These are phyloP conservation scores for Drosophila kambysellisi DNA, from an alignment of 2,888 invertebrate genomes.

Conservation along the genomic window DNA sequence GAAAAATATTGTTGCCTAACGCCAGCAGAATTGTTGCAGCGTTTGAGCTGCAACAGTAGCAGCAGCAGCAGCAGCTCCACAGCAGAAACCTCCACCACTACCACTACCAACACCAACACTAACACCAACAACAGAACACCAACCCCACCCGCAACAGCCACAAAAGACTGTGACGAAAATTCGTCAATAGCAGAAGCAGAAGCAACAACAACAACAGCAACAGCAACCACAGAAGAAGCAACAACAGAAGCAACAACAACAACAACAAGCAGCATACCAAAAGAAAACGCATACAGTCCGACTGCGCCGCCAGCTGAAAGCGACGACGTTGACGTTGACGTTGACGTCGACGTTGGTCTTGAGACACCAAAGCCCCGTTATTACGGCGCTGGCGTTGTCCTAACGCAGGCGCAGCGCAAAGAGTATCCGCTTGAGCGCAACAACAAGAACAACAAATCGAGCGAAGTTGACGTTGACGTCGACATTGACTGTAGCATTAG, in stretches of 20 bases:
- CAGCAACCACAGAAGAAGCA: constrained; percentile 30
- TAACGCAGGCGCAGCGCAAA: constrained; percentile 93
- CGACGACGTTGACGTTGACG: constrained; percentile 48
- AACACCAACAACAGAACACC: constrained; percentile 37
- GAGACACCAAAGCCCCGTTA: constrained; percentile 87
- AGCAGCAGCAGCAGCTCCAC: constrained; percentile 36
- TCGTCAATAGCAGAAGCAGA: constrained; percentile 39
- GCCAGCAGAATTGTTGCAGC: constrained; percentile 70
- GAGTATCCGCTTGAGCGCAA: constrained; percentile 87
- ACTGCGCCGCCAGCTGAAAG: constrained; percentile 26
- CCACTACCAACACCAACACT: constrained; percentile 31
- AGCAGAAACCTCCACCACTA: constrained; percentile 36
- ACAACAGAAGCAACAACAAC: constrained; percentile 36
- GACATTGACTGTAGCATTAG: constrained; percentile 11
- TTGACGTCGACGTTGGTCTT: constrained; percentile 69
- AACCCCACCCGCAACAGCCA: constrained; percentile 57
- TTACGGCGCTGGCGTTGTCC: constrained; percentile 92
- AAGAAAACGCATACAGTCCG: constrained; percentile 54
- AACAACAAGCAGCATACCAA: constrained; percentile 65
- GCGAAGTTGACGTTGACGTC: constrained; percentile 24
- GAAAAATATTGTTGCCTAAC: constrained; percentile 64
- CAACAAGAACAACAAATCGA: constrained; percentile 20
- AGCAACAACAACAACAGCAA: constrained; percentile 19
- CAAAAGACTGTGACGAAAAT: constrained; percentile 75
- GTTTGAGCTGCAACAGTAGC: constrained; percentile 48